Evolutionary conservation across 2,888 invertebrate species (phyloP), one percentile per base, ranked within the genome.

Genomic region (Rotaria macrura): DNA sequence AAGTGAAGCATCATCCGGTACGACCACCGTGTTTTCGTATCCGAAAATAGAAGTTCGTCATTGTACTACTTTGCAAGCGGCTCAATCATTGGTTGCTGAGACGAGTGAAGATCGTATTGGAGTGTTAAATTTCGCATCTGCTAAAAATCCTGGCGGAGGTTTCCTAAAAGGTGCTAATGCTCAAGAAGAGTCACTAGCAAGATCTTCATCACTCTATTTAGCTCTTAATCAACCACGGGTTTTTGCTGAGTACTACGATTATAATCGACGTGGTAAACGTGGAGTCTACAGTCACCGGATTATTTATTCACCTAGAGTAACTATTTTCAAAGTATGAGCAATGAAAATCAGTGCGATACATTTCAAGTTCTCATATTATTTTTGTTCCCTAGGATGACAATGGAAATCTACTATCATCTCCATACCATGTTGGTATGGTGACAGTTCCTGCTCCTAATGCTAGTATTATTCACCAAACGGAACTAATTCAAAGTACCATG

Each of bases 81-180:
- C 74, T 12, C 20, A 38, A 17, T 79, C 74, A 4, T 25, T 79
- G 12, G 23, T n/a, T 25, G 7, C 38, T 43, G 40, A 79, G 12
- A 34, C 23, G 17, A 23, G 23, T 43, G 74, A 79, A 43, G 43
- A 43, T 25, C 7, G 40, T 25, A 43, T 79, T 23, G 74, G 74
- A 79, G 74, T 79, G 14, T 43, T 79, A 25, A 79, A 79, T 79
- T 79, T 79, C 10, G 74, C 74, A 14, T 79, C 74, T 23, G 74
- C 74, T 40, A 79, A 79, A 79, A 79, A 79, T 43, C 74, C 74
- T 10, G 74, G 74, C 0, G 74, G 74, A 23, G 74, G 74, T 7
- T 79, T 79, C 38, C 43, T 43, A 0, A 40, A n/a, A 79, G 74
- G 74, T 79, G 23, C 74, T 23, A 43, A 25, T 79, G 74, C 74